Evolutionary conservation across 1,140 invertebrate genomes (phyloP).

Genomic region (Drosophila melanogaster): DNA sequence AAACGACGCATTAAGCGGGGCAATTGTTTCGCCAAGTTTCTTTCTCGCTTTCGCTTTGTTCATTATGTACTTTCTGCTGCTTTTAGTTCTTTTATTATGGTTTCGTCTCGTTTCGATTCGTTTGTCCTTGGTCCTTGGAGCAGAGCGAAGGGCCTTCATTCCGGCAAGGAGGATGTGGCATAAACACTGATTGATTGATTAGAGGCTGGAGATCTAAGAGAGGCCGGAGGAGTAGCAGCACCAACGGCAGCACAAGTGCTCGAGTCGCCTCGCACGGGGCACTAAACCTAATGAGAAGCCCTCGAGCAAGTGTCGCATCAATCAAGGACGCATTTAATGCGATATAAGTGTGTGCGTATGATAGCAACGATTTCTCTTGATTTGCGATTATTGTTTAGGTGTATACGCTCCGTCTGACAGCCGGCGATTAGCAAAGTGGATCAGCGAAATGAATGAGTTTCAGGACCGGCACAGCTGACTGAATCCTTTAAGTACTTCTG

Average conservation of each 20-base stretch:
- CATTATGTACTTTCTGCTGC: conserved; percentile 59
- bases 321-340: conserved; percentile 80
- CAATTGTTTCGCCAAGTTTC: conserved; percentile 80
- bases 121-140: conserved; percentile 47
- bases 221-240: conserved; percentile 11
- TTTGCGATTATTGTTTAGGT: conserved; percentile 80
- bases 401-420: conserved; percentile 52
- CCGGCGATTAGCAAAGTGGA: conserved; percentile 79
- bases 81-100: conserved; percentile 31
- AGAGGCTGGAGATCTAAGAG: conserved; percentile 54
- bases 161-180: conserved; percentile 30
- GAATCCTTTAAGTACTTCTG: conserved; percentile 45
- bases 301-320: conserved; percentile 81
- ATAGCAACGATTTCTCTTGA: conserved; percentile 73
- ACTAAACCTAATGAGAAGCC: conserved; percentile 81
- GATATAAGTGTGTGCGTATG: conserved; percentile 59
- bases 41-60: conserved; percentile 54
- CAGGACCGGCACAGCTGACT: conserved; percentile 16
- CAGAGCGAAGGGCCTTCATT: neutral
- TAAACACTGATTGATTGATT: conserved; percentile 83
- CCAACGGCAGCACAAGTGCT: conserved; percentile 16
- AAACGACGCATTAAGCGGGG: conserved; percentile 68
- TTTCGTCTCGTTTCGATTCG: conserved; percentile 28
- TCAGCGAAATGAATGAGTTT: conserved; percentile 70
- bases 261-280: conserved; percentile 26